Percentiles rank a stretch among this genome's conserved stretches.
phyloP scores from a whole-genome alignment of 2,797 vertebrate genomes.

The Pseudochirops corinnae region DNA sequence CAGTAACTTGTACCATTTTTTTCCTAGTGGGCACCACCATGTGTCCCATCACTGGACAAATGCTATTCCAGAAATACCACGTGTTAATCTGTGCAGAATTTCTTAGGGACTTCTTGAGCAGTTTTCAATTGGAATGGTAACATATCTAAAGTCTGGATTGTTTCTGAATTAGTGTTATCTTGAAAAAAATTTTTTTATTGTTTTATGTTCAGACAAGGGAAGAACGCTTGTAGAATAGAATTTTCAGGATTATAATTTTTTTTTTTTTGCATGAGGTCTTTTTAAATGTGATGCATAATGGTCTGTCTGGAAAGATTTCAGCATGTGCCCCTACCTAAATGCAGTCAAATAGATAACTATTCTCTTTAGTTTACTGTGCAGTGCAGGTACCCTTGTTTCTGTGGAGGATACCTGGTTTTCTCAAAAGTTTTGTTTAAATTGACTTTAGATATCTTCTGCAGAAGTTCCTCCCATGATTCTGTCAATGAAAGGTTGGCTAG shows the following conservation, averaged over 20 bases:
- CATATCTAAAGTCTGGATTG: background rate
- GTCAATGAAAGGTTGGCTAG: background rate
- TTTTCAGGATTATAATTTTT: background rate
- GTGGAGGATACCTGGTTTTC: background rate
- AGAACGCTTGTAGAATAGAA: background rate
- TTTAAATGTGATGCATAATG: background rate
- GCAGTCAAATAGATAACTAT: background rate
- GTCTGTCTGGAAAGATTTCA: background rate
- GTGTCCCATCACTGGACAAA: conserved; percentile 54
- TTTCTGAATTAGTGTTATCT: accelerated
- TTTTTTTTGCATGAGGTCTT: background rate
- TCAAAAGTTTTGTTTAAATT: background rate
- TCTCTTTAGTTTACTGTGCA: background rate
- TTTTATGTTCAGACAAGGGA: background rate
- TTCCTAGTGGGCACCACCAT: conserved; percentile 23
- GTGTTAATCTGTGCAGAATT: conserved; percentile 49
- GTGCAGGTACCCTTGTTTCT: background rate
- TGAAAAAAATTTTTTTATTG: too few relatives aligned
- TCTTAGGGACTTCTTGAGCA: background rate
- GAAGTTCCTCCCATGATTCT: background rate
- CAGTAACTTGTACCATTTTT: conserved; percentile 14
- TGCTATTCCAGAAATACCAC: conserved; percentile 70
- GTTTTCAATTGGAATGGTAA: background rate
- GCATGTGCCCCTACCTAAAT: background rate
- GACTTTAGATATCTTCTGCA: background rate